These are phyloP conservation scores for Takifugu rubripes DNA, from an alignment of 2,797 vertebrate species.

Conservation along the genomic window DNA sequence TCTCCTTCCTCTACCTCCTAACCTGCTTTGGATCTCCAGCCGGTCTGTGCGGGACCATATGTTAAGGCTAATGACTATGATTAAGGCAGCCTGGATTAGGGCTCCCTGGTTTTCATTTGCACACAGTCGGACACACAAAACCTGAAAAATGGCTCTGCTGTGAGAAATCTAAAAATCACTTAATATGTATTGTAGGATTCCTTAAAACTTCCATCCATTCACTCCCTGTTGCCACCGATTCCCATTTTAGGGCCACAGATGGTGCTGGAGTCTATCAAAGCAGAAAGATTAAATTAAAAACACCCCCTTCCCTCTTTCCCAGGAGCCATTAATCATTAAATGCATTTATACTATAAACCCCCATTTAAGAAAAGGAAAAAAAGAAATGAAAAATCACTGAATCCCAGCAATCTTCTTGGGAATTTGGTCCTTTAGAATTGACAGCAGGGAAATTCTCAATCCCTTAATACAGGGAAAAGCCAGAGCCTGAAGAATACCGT, in stretches of 20 bases:
- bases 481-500: constrained; percentile 12
- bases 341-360: constrained; percentile 12
- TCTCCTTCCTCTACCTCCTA: constrained; percentile 37
- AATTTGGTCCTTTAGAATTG: constrained; percentile 8
- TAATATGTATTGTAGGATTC: constrained; percentile 54
- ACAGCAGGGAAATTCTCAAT: constrained; percentile 27
- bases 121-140: constrained; percentile 10
- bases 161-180: constrained; percentile 52
- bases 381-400: background rate
- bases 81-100: constrained; percentile 64
- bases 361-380: constrained; percentile 23
- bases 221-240: too few relatives aligned
- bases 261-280: too few relatives aligned
- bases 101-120: constrained; percentile 30
- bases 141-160: constrained; percentile 45
- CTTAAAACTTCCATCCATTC: background rate
- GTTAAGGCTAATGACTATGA: constrained; percentile 68
- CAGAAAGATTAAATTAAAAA: constrained; percentile 15
- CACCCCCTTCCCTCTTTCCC: background rate
- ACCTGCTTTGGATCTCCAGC: constrained; percentile 27
- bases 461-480: constrained; percentile 24
- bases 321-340: too few relatives aligned
- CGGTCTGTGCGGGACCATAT: constrained; percentile 35
- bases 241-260: too few relatives aligned
- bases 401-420: constrained; percentile 4